phyloP scores from a whole-genome alignment of 2,797 vertebrate genomes.

The Acipenser oxyrinchus region DNA sequence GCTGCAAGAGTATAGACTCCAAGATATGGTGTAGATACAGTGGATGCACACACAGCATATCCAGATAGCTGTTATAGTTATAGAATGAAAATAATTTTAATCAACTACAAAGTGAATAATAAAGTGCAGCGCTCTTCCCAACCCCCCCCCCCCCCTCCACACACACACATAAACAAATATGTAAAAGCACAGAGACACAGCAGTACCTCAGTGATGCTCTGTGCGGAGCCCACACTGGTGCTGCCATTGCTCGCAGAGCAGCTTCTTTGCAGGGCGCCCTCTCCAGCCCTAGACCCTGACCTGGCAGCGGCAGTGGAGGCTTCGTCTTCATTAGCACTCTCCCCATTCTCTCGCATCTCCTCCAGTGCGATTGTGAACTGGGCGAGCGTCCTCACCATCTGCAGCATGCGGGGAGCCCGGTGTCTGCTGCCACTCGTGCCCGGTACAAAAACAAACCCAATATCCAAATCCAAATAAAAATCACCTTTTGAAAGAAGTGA shows the following conservation, averaged over 20 bases:
- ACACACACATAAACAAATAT: neutral
- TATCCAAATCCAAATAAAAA: too few relatives aligned
- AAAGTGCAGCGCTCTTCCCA: too few relatives aligned
- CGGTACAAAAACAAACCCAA: constrained; percentile 6
- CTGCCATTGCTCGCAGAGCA: constrained; percentile 38
- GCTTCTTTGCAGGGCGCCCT: constrained; percentile 53
- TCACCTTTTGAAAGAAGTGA: too few relatives aligned
- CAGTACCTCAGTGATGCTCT: constrained; percentile 62
- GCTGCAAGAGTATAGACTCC: too few relatives aligned
- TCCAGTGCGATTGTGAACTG: constrained; percentile 97
- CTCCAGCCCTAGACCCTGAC: constrained; percentile 24
- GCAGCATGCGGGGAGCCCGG: constrained; percentile 76
- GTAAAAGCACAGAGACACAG: neutral
- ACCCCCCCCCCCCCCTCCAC: too few relatives aligned
- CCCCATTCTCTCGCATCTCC: constrained; percentile 87
- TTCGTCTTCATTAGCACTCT: constrained; percentile 57
- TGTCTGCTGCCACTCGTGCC: constrained; percentile 30
- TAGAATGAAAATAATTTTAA: too few relatives aligned
- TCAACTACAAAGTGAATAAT: too few relatives aligned
- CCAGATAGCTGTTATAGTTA: too few relatives aligned
- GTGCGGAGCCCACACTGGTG: constrained; percentile 41
- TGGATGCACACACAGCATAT: too few relatives aligned
- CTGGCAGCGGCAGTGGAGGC: constrained; percentile 25
- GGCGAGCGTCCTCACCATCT: constrained; percentile 94
- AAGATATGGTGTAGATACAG: too few relatives aligned